Percentiles rank a stretch among this genome's conserved stretches.
phyloP scores from a whole-genome alignment of 2,797 vertebrate genomes.

The Harpagifer antarcticus region DNA sequence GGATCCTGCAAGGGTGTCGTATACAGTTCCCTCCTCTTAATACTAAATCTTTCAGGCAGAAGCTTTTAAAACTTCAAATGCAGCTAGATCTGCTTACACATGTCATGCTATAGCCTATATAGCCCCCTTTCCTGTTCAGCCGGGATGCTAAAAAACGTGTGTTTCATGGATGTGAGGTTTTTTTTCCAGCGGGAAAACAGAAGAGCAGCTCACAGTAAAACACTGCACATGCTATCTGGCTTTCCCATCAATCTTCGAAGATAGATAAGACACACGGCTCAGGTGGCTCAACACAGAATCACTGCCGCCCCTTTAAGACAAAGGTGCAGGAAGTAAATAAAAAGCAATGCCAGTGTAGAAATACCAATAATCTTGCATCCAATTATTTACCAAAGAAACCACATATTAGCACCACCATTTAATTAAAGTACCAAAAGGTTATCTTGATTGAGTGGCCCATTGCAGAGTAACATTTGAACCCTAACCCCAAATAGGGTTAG shows the following conservation, averaged over 20 bases:
- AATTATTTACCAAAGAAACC: too few species aligned
- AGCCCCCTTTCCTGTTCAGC: conserved; percentile 76
- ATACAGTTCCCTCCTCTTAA: conserved; percentile 74
- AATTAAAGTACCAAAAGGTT: too few species aligned
- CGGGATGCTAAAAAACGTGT: conserved; percentile 60
- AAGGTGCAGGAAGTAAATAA: neutral
- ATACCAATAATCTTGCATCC: neutral
- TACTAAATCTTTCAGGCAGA: conserved; percentile 87
- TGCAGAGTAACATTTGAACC: too few species aligned
- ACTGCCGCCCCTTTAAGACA: neutral
- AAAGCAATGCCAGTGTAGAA: neutral
- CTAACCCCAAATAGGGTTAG: too few species aligned
- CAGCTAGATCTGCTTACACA: conserved; percentile 84
- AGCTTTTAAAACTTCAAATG: conserved; percentile 90
- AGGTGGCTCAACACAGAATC: conserved; percentile 48
- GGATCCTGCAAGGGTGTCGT: conserved; percentile 77
- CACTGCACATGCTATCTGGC: conserved; percentile 72
- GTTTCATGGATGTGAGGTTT: conserved; percentile 66
- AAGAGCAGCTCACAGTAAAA: conserved; percentile 78
- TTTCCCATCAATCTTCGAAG: conserved; percentile 77
- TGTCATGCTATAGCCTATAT: conserved; percentile 82
- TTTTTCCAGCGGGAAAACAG: conserved; percentile 74
- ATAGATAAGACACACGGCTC: conserved; percentile 45
- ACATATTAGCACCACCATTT: too few species aligned
- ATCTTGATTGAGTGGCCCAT: too few species aligned